Base-by-base conservation (phyloP, 2,113 vertebrate genomes). In the Phalacrocorax pelagicus region DNA sequence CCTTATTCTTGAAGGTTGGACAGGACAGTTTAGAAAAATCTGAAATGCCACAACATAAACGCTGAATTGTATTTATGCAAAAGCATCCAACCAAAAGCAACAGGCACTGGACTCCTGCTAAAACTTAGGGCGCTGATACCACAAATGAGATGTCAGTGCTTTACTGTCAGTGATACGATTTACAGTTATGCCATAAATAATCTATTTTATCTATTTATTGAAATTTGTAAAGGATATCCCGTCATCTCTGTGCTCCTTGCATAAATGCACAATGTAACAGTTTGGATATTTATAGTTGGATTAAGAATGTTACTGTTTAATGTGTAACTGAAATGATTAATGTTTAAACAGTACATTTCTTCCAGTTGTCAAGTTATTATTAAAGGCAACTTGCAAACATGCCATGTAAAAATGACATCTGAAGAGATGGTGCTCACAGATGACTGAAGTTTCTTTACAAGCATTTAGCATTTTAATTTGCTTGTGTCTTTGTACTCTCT, bases 301-400 rank as follows among this genome's bases (percentile, higher is more conserved):
- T 71, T 78, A 81, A 75, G 83, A 93, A 92, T 69, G 83, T 44
- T 84, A 72, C 61, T 69, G 92, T 63, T 97, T 97, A 94, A 96
- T 94, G 67, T 92, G 75, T 94, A 96, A 97, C 94, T 85, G 61
- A 79, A 95, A 69, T 38, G 40, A 86, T 73, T 96, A 96, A 95
- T 95, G 58, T 94, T 96, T 97, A 97, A 96, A 95, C 95, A 75
- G 83, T 38, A 49, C 21, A 79, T 75, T 97, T 96, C 57, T 95
- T 86, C 59, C 27, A 81, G 47, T 49, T 69, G 91, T 87, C 83
- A 93, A 92, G 77, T 63, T 57, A 84, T 67, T 85, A 66, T 59
- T 93, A 84, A 83, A 89, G 86, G 65, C n/a, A 78, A 92, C 61
- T 86, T 84, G 21, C 47, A 95, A 91, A 92, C 27, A 65, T 7